Evolutionary conservation across 2,113 vertebrate genomes (phyloP), one percentile per base, ranked within the genome.

Genomic region (Sapajus apella): DNA sequence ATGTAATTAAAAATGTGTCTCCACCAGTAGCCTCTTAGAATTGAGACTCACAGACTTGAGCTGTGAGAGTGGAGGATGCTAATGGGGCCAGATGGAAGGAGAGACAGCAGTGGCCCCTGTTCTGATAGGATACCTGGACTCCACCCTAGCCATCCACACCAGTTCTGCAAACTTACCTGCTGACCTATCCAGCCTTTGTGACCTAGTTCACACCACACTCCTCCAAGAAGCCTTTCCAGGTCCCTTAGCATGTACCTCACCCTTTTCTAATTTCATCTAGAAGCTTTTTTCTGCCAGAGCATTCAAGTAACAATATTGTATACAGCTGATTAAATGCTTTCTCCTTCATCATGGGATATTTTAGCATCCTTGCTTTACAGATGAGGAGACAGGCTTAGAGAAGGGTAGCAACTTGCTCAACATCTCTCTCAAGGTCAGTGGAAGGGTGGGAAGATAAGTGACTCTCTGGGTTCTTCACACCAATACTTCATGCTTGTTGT

Each of bases 1-100:
- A 55, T 89, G 96, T 96, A 75, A 94, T 91, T 90, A 75, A 87
- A 93, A 96, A 56, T 83, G 30, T 47, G 45, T 94, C 73, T 97
- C 77, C 90, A 52, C 18, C 73, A 90, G 76, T 3, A 27, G 75
- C 55, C 77, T 86, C 47, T 79, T 82, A 68, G 70, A 84, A 75
- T 32, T 56, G 66, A 56, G 76, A 80, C 23, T 1, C 20, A 25
- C 20, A 1, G 45, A 52, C n/a, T 6, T 32, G 50, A 90, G 55
- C 75, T 81, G 18, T 52, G 73, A 92, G 5, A 12, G 55, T 58
- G 66, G 76, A 25, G 70, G 81, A 30, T 6, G 17, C 32, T 23
- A 25, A 82, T 2, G 40, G 45, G 93, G 35, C 50, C 23, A 47
- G 68, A 61, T 17, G 43, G 40, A 18, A 94, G 43, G n/a, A 61